These are phyloP conservation scores for Temnothorax curvispinosus DNA, from an alignment of 1,140 invertebrate species.

Conservation along the genomic window DNA sequence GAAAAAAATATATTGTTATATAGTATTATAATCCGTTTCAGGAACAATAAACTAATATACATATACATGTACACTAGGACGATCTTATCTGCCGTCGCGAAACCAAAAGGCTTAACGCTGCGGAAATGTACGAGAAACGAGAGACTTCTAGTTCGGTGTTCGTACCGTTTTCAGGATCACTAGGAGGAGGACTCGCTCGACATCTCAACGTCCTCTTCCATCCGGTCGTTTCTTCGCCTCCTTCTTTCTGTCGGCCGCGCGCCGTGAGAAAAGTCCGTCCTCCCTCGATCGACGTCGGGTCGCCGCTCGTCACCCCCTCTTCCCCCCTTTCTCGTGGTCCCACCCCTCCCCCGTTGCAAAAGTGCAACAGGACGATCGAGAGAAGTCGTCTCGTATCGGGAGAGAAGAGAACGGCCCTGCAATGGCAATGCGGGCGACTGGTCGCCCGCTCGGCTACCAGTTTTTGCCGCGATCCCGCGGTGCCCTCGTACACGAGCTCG, in stretches of 20 bases:
- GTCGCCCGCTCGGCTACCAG: constrained; percentile 74
- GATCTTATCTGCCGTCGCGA: background rate
- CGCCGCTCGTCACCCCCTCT: constrained; percentile 7
- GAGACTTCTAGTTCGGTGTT: background rate
- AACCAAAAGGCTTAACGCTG: background rate
- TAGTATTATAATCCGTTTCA: background rate
- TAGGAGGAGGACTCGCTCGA: constrained; percentile 22
- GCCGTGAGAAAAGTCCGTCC: constrained; percentile 72
- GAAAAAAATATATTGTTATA: background rate
- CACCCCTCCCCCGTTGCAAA: constrained; percentile 33
- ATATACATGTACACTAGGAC: background rate
- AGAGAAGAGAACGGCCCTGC: constrained; percentile 52
- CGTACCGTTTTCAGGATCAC: constrained; percentile 1
- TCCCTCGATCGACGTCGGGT: constrained; percentile 63
- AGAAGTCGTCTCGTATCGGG: constrained; percentile 58
- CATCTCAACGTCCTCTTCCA: constrained; percentile 50
- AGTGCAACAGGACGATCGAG: constrained; percentile 73
- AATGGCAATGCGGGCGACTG: constrained; percentile 77
- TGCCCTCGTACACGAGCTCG: constrained; percentile 45
- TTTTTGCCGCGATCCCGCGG: constrained; percentile 73
- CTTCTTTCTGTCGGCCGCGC: constrained; percentile 45
- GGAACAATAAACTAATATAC: background rate
- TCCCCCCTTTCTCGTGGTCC: background rate
- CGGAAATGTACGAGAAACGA: constrained; percentile 30
- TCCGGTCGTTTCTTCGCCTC: constrained; percentile 25